phyloP scores from a whole-genome alignment of 2,888 invertebrate genomes.

The Apantesis nais region DNA sequence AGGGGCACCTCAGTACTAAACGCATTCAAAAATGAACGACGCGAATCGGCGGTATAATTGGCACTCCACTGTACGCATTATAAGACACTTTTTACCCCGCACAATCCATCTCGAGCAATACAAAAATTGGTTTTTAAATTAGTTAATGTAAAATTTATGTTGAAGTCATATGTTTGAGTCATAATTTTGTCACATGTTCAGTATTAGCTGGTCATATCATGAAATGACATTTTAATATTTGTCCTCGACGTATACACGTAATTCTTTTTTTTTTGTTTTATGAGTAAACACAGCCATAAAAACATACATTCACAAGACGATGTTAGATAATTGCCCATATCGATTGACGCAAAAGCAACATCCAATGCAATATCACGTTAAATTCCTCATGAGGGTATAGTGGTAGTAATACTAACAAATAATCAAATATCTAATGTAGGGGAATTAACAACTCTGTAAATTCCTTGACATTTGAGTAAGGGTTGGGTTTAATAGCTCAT shows the following conservation, averaged over 20 bases:
- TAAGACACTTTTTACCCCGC: too few species aligned
- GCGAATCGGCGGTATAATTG: too few species aligned
- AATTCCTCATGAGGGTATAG: background rate
- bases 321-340: slow-evolving; percentile 1
- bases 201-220: background rate
- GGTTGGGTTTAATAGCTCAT: slow-evolving; percentile 83
- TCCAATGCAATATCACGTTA: background rate
- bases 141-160: background rate
- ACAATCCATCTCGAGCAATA: too few species aligned
- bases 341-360: background rate
- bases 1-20: too few species aligned
- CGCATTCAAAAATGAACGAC: too few species aligned
- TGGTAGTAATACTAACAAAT: background rate
- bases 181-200: background rate
- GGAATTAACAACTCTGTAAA: slow-evolving; percentile 55
- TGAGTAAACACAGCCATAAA: background rate
- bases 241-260: background rate
- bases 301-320: slow-evolving; percentile 2
- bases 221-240: background rate
- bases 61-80: too few species aligned
- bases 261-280: background rate
- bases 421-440: background rate
- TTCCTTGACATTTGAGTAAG: slow-evolving; percentile 55
- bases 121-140: background rate
- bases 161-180: too few species aligned